Conservation (phyloP, 2,888 invertebrate genomes). For the Plebejus anna region DNA sequence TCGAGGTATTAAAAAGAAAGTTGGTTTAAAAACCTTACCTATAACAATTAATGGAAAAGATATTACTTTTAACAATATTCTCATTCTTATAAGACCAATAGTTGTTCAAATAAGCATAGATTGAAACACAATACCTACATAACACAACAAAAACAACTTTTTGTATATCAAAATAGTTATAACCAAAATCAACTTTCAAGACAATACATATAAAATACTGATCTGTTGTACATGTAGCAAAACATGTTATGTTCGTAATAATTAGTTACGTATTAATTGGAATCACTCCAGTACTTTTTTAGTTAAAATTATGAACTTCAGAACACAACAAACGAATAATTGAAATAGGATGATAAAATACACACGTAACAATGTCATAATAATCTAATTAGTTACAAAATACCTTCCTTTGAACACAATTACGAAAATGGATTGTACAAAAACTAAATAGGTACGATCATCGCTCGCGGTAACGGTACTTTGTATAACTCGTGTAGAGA, state of each 20-base stretch:
- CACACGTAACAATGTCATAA: conserved; percentile 1
- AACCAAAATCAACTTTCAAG: not conserved
- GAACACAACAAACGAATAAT: not conserved
- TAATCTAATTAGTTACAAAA: not conserved
- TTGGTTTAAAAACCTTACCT: not conserved
- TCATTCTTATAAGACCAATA: not conserved
- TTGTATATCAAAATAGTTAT: not conserved
- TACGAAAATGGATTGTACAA: conserved; percentile 10
- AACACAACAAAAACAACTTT: not conserved
- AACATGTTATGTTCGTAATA: not conserved
- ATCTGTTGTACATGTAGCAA: not conserved
- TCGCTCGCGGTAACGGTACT: conserved; percentile 12
- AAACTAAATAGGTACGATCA: not conserved
- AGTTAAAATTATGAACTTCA: not conserved
- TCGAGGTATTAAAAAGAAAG: not conserved
- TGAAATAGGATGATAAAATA: not conserved
- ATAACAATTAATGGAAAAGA: not conserved
- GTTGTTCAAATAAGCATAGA: not conserved
- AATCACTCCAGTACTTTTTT: conserved; percentile 1
- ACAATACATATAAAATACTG: not conserved
- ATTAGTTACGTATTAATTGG: conserved; percentile 8
- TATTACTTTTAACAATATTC: not conserved
- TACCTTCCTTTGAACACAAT: conserved; percentile 8
- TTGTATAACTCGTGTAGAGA: not conserved
- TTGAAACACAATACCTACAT: not conserved